These are phyloP conservation scores for Dryobotodes eremita DNA, from an alignment of 2,888 invertebrate species.

Conservation along the genomic window DNA sequence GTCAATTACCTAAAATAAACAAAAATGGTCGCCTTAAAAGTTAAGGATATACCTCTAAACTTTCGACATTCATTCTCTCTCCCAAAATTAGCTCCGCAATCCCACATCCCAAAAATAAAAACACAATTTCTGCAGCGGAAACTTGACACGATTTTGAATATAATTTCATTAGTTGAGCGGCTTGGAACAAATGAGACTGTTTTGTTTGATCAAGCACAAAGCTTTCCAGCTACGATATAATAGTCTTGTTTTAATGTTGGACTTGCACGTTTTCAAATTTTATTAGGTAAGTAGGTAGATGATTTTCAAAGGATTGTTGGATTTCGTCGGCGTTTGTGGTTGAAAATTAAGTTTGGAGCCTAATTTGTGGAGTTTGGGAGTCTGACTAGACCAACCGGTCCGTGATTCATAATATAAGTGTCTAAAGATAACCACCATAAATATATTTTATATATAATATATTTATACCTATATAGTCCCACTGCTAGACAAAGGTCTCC, in stretches of 20 bases:
- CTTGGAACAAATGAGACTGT: constrained; percentile 64
- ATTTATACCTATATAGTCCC: neutral
- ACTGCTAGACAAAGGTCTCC: neutral
- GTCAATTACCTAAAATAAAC: neutral
- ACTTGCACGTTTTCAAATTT: constrained; percentile 44
- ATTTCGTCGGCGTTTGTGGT: neutral
- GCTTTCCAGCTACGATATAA: constrained; percentile 44
- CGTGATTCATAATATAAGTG: neutral
- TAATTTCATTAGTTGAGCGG: constrained; percentile 73
- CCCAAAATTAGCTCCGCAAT: constrained; percentile 6
- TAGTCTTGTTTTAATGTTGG: constrained; percentile 51
- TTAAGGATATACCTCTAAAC: neutral
- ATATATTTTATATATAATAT: neutral
- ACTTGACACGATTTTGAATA: constrained; percentile 70
- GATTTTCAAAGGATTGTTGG: constrained; percentile 25
- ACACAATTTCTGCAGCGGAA: constrained; percentile 39
- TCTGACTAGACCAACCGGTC: neutral
- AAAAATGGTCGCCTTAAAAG: neutral
- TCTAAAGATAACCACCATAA: neutral
- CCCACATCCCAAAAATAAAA: constrained; percentile 16
- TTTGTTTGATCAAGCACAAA: constrained; percentile 69
- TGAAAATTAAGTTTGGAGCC: neutral
- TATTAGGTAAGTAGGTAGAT: constrained; percentile 3
- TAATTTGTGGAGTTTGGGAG: neutral
- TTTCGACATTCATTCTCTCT: neutral